Evolutionary conservation across 2,797 vertebrate genomes (phyloP).

Genomic region (Discoglossus pictus): DNA sequence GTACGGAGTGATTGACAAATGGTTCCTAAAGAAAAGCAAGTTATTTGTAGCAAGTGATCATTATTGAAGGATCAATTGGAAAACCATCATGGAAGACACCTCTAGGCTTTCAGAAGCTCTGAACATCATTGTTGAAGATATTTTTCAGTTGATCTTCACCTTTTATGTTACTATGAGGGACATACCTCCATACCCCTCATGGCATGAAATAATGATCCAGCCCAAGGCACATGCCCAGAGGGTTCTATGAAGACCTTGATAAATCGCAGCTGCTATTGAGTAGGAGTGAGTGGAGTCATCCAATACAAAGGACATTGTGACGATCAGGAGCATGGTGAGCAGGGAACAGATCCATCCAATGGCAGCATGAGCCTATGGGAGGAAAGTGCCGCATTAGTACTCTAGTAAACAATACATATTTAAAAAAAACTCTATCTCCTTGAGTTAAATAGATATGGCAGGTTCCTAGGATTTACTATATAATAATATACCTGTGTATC

Average conservation of each 20-base stretch:
- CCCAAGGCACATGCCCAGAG: slow-evolving; percentile 76
- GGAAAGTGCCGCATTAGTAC: neutral
- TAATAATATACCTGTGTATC: too few species aligned
- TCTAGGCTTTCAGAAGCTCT: too few species aligned
- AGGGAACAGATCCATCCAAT: slow-evolving; percentile 75
- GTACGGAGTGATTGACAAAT: too few species aligned
- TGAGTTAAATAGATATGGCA: too few species aligned
- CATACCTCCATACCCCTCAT: slow-evolving; percentile 80
- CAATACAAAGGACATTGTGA: slow-evolving; percentile 70
- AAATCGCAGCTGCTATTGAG: slow-evolving; percentile 67
- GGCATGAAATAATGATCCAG: slow-evolving; percentile 81
- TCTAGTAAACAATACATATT: too few species aligned
- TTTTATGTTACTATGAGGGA: neutral
- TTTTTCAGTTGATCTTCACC: neutral
- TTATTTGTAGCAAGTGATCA: too few species aligned
- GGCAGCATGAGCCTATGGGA: slow-evolving; percentile 70
- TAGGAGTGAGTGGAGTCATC: slow-evolving; percentile 63
- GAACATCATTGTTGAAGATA: too few species aligned
- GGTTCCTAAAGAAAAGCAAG: too few species aligned
- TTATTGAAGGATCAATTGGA: too few species aligned
- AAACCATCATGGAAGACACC: too few species aligned
- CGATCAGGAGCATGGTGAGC: slow-evolving; percentile 65
- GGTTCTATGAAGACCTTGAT: slow-evolving; percentile 80
- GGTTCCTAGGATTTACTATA: too few species aligned
- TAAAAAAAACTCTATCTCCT: too few species aligned